Evolutionary conservation across 2,888 invertebrate genomes (phyloP).

Genomic region (Troglohyphantes excavatus): DNA sequence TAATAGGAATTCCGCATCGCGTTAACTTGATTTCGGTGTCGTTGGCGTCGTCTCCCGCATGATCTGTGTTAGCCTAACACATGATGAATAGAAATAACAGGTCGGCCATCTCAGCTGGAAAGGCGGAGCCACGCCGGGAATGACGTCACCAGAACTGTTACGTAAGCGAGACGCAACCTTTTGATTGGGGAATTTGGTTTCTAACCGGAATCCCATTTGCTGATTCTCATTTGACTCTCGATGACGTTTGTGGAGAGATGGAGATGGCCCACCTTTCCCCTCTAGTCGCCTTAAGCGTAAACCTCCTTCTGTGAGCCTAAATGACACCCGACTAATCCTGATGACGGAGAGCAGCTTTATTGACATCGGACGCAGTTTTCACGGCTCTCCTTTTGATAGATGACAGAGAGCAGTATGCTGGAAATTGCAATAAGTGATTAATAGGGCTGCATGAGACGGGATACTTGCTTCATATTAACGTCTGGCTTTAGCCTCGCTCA

Average conservation of each 20-base stretch:
- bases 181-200: no score
- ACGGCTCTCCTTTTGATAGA: not conserved
- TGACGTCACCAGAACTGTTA: no score
- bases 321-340: not conserved
- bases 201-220: no score
- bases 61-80: not conserved
- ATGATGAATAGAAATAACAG: no score
- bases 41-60: not conserved
- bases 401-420: not conserved
- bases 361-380: not conserved
- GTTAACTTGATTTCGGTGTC: not conserved
- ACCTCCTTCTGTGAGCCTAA: not conserved
- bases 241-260: no score
- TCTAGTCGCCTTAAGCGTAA: no score
- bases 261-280: no score
- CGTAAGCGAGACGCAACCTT: no score
- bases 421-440: slow-evolving; percentile 9
- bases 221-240: no score
- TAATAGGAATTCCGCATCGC: slow-evolving; percentile 3
- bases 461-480: not conserved
- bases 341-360: not conserved
- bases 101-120: no score
- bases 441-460: not conserved
- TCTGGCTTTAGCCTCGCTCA: not conserved
- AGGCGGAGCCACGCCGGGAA: no score